Evolutionary conservation across 1,140 invertebrate species (phyloP).

Genomic region (Drosophila saltans): DNA sequence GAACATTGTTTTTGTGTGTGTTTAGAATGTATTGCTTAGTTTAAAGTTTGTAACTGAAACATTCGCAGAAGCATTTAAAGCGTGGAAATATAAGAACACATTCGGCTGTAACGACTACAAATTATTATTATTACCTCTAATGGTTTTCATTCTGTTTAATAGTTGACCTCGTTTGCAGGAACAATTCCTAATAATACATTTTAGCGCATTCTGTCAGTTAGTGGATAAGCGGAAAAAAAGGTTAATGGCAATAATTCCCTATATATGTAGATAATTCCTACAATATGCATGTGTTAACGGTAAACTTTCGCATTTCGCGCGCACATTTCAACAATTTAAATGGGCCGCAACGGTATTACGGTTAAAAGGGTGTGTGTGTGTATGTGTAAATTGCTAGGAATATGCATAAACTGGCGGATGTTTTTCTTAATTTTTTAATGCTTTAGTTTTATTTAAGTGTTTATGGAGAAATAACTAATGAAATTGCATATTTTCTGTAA

Average conservation of each 20-base stretch:
- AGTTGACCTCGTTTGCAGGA: not conserved
- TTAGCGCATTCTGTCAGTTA: not conserved
- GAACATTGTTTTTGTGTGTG: slow-evolving; percentile 50
- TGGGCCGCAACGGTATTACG: slow-evolving; percentile 70
- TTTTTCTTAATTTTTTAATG: slow-evolving; percentile 66
- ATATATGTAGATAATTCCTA: slow-evolving; percentile 18
- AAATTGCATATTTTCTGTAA: slow-evolving; percentile 68
- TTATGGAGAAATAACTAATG: slow-evolving; percentile 81
- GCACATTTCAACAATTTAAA: slow-evolving; percentile 67
- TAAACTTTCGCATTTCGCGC: slow-evolving; percentile 66
- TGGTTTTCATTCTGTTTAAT: not conserved
- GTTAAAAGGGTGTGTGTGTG: slow-evolving; percentile 38
- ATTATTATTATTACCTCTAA: slow-evolving; percentile 11
- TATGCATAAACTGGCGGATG: slow-evolving; percentile 70
- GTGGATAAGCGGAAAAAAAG: not conserved
- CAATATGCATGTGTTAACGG: slow-evolving; percentile 60
- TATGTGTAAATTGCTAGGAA: slow-evolving; percentile 58
- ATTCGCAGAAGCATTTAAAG: slow-evolving; percentile 75
- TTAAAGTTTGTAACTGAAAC: slow-evolving; percentile 62
- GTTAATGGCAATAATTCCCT: slow-evolving; percentile 2
- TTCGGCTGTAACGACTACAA: slow-evolving; percentile 57
- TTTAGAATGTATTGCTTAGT: slow-evolving; percentile 52
- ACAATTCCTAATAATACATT: not conserved
- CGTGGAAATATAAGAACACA: slow-evolving; percentile 72
- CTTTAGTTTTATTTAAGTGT: slow-evolving; percentile 79